Base-by-base conservation (phyloP, 2,888 invertebrate genomes). In the Chironomus tentans region DNA sequence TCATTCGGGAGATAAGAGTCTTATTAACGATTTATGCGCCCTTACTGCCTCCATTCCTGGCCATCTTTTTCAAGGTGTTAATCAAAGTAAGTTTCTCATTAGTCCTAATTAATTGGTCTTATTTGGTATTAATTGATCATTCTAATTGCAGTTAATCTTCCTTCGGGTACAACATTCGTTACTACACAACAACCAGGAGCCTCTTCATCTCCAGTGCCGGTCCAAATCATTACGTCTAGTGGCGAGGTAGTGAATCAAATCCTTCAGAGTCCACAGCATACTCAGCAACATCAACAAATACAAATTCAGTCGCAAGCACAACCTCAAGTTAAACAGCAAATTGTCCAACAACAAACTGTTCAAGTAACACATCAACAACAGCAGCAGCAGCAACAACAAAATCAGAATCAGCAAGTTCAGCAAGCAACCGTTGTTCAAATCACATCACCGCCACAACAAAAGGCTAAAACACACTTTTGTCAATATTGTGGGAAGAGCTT, bases 401-500 rank as follows among this genome's bases (percentile, higher is more conserved):
- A 73, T 38, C 78, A 81, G 6, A 38, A 38, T 38, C 80, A 68
- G 21, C 70, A 68, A 22, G 47, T n/a, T 10, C 76, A 68, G 22
- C 76, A 76, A 73, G 50, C 70, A 47, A 22, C 71, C 28, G 68
- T 76, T 28, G 76, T 76, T 56, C 76, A 76, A 56, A 68, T 69
- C 6, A 76, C 76, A 28, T 69, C 76, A n/a, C 76, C 76, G 48
- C 68, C 76, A 61, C 77, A 77, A 47, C 78, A 79, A 0, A 85
- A 92, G 80, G 90, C 91, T 24, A 93, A 93, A 82, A 88, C 91
- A 76, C 92, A 92, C 81, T 87, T 92, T 78, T 93, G 93, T 80
- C 88, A 88, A 28, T 91, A 92, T 80, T 93, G 93, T 79, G 91
- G 92, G 62, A 91, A 92, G 81, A 92, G 91, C 4, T 93, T 93